A percentile compares a stretch with the other conserved stretches of the same genome.
phyloP scores from a whole-genome alignment of 2,113 vertebrate genomes.

The Chiloscyllium plagiosum region DNA sequence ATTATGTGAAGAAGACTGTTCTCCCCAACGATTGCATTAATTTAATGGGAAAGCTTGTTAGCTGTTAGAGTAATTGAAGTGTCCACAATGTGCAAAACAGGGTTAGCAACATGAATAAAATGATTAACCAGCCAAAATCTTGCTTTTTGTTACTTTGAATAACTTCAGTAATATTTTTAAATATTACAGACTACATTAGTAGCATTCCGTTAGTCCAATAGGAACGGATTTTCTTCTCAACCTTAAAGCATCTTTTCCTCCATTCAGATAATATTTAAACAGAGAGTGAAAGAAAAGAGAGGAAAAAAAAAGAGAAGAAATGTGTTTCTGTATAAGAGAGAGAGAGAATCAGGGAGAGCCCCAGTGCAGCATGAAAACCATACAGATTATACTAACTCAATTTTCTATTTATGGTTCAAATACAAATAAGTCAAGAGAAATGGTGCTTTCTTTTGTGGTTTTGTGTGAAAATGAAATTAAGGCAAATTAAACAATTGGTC shows the following conservation, averaged over 20 bases:
- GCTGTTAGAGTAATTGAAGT: not conserved
- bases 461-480: not conserved
- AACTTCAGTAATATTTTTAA: not conserved
- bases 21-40: not conserved
- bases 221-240: not conserved
- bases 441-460: not conserved
- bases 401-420: not conserved
- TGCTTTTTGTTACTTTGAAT: not conserved
- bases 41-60: not conserved
- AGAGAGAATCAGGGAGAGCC: not conserved
- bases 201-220: not conserved
- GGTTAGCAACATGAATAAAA: not conserved
- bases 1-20: not conserved
- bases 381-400: not conserved
- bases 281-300: not conserved
- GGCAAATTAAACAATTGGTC: not conserved
- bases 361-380: not conserved
- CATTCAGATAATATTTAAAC: not conserved
- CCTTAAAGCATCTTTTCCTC: not conserved
- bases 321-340: not conserved
- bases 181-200: too few relatives aligned
- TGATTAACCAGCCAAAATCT: not conserved
- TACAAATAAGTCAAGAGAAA: not conserved
- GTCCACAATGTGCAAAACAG: not conserved
- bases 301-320: not conserved